Evolutionary conservation across 2,113 vertebrate species (phyloP).

Genomic region (Grammomys dolichurus): DNA sequence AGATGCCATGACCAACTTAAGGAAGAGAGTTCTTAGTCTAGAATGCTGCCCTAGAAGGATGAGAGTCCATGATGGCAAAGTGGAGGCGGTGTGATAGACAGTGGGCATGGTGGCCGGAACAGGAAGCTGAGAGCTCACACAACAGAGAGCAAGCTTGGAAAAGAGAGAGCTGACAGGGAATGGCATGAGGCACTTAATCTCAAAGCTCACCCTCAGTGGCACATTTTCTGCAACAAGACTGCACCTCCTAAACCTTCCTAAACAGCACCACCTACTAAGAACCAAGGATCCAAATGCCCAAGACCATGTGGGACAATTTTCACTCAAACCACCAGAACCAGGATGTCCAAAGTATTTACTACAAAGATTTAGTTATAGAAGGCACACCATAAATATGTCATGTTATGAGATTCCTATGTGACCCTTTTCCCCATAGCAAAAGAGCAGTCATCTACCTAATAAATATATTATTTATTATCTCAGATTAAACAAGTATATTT

Average conservation of each 20-base stretch:
- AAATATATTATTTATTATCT: background rate
- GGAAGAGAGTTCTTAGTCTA: background rate
- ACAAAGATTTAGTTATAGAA: background rate
- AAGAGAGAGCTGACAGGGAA: background rate
- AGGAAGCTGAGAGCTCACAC: background rate
- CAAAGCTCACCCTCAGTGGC: background rate
- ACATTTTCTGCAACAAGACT: background rate
- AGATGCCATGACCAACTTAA: background rate
- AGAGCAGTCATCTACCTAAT: background rate
- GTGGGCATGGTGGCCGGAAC: background rate
- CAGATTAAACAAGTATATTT: background rate
- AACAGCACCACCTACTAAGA: background rate
- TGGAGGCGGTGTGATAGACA: background rate
- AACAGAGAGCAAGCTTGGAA: background rate
- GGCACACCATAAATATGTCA: background rate
- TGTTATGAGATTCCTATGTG: background rate
- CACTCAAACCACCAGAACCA: background rate
- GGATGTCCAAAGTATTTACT: background rate
- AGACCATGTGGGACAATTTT: background rate
- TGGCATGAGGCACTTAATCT: background rate
- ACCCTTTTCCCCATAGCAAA: background rate
- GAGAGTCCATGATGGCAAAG: background rate
- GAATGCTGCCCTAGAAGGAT: background rate
- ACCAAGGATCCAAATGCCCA: background rate
- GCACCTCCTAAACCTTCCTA: background rate